Base-by-base conservation (phyloP, 2,797 vertebrate genomes). In the Agapornis canus region DNA sequence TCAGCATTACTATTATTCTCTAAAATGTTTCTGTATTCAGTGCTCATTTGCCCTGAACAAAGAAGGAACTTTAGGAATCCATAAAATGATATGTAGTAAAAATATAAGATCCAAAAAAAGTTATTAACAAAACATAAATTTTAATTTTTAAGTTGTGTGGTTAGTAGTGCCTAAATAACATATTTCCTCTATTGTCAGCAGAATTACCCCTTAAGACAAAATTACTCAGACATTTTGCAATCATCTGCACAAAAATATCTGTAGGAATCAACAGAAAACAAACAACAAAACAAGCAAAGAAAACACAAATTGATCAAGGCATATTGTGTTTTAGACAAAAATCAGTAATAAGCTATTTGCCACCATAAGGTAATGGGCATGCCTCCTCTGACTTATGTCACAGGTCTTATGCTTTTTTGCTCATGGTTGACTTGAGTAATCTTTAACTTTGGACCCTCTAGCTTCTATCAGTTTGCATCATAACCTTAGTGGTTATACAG, bases 401-500 rank as follows among this genome's bases (percentile, higher is more conserved):
- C 2, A 2, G 75, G 51, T 83, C 27, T 78, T 80, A 51, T 0
- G 22, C 4, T 77, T 82, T 87, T 86, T 48, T 37, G 37, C 57
- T 78, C 76, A 57, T 2, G 4, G 42, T 81, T 86, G 47, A 79
- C 61, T 94, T 47, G 76, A 93, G 56, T 68, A 20, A 81, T 85
- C 70, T 85, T 81, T 83, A 86, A 31, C 69, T 97, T 95, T 81
- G 92, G 94, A 89, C 89, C 18, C 42, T 79, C 20, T 35, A 72
- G 65, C 31, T 90, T 93, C 85, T 92, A 95, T 86, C 54, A 70
- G 37, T 88, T 88, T 90, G 45, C 61, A 63, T 94, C 82, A 90
- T 79, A 95, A 96, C 66, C 80, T 86, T 52, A 89, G 57, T 54
- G 47, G 10, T 79, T 94, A 91, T 82, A 93, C 89, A 75, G 93